These are phyloP conservation scores for Pollenia angustigena DNA, from an alignment of 2,888 invertebrate species.

Conservation along the genomic window DNA sequence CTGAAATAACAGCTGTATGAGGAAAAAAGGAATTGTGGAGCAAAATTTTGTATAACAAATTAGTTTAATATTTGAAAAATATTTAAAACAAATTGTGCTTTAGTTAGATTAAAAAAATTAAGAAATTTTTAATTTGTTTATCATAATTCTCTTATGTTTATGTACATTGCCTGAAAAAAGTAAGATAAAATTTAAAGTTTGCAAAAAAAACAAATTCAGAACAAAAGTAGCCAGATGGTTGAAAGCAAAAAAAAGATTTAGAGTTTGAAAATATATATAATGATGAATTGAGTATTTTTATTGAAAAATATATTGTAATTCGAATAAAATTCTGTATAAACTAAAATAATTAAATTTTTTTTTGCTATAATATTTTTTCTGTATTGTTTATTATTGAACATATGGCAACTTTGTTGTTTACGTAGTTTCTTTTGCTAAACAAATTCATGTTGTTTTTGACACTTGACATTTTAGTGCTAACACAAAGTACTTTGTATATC, in stretches of 20 bases:
- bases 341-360: too few relatives aligned
- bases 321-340: too few relatives aligned
- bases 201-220: slow-evolving; percentile 31
- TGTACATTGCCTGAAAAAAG: slow-evolving; percentile 17
- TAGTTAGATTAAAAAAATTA: background rate
- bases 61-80: background rate
- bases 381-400: background rate
- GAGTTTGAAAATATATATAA: too few relatives aligned
- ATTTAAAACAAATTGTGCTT: too few relatives aligned
- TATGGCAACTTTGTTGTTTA: slow-evolving; percentile 51
- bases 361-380: too few relatives aligned
- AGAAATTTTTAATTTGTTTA: slow-evolving; percentile 4
- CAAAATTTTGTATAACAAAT: background rate
- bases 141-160: slow-evolving; percentile 1
- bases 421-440: slow-evolving; percentile 50
- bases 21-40: slow-evolving; percentile 10
- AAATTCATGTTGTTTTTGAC: slow-evolving; percentile 62
- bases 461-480: slow-evolving; percentile 68
- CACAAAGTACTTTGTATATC: background rate
- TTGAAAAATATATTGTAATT: too few relatives aligned
- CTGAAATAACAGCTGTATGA: slow-evolving; percentile 69
- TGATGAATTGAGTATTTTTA: too few relatives aligned
- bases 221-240: slow-evolving; percentile 57
- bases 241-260: background rate
- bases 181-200: slow-evolving; percentile 4